phyloP scores from a whole-genome alignment of 2,113 vertebrate species.

The Zapornia atra region DNA sequence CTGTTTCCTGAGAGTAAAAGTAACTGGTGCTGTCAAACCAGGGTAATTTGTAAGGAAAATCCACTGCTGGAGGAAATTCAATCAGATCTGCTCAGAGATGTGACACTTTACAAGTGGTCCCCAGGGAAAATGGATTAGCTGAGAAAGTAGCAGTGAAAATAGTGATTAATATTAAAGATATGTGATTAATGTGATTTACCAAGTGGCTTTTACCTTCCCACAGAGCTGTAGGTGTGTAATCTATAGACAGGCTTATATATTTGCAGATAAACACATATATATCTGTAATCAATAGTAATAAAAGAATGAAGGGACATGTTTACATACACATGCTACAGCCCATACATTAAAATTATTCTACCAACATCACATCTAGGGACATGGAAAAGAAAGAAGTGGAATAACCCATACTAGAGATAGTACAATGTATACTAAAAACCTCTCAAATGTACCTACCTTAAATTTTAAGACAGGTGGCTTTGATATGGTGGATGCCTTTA shows the following conservation, averaged over 20 bases:
- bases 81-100: not conserved
- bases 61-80: conserved; percentile 19
- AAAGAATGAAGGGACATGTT: not conserved
- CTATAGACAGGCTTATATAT: not conserved
- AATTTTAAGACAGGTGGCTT: conserved; percentile 92
- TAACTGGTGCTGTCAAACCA: not conserved
- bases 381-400: not conserved
- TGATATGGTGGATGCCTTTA: conserved; percentile 82
- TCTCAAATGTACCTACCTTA: conserved; percentile 80
- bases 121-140: conserved; percentile 8
- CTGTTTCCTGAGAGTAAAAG: not conserved
- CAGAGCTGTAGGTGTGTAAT: not conserved
- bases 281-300: not conserved
- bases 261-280: not conserved
- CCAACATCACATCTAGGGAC: not conserved
- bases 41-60: not conserved
- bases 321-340: not conserved
- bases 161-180: not conserved
- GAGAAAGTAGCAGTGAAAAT: not conserved
- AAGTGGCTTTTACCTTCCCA: not conserved
- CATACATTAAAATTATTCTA: not conserved
- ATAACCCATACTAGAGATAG: not conserved
- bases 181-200: not conserved
- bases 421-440: not conserved
- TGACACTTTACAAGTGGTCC: not conserved